Base-by-base conservation (phyloP, 2,113 vertebrate species). In the Delphinus delphis region DNA sequence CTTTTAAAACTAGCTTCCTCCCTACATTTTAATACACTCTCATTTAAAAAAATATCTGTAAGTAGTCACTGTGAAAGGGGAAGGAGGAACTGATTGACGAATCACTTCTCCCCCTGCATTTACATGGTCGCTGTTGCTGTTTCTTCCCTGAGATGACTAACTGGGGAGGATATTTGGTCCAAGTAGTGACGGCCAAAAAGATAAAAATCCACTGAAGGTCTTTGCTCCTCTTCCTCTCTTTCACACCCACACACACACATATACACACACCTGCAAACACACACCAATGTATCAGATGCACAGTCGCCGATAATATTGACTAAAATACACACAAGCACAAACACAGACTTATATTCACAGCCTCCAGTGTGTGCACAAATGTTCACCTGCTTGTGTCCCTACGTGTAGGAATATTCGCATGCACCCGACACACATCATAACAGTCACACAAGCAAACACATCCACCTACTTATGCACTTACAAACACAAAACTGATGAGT, bases 11-110 rank as follows among this genome's bases (percentile, higher is more conserved):
- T 28, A 77, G 76, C 47, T 94, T 88, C n/a, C 8, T 55, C 4
- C 14, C 58, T 4, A 58, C 47, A 97, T 96, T 92, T 93, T 63
- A 97, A 82, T 93, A 94, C 62, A 65, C 0, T 18, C 33, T 92
- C 0, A 79, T 91, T 95, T 94, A 70, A 31, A 44, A 96, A 98
- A 97, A 55, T 1, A 0, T 73, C 80, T 50, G 53, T 70, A 94
- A 18, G 6, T 6, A 0, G 76, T 97, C 94, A 6, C 4, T 36
- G 21, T 0, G 2, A 91, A 90, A 88, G 55, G 18, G 33, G 17
- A 55, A 93, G 38, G 11, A 60, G 25, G 47, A 83, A 88, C 15
- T 76, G 93, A 88, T 71, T 60, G 86, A 87, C 83, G 31, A 63
- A 14, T 31, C 38, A 62, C 2, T 60, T n/a, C 58, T 93, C 33